These are phyloP conservation scores for Pimpla rufipes DNA, from an alignment of 2,888 invertebrate genomes.

Conservation along the genomic window DNA sequence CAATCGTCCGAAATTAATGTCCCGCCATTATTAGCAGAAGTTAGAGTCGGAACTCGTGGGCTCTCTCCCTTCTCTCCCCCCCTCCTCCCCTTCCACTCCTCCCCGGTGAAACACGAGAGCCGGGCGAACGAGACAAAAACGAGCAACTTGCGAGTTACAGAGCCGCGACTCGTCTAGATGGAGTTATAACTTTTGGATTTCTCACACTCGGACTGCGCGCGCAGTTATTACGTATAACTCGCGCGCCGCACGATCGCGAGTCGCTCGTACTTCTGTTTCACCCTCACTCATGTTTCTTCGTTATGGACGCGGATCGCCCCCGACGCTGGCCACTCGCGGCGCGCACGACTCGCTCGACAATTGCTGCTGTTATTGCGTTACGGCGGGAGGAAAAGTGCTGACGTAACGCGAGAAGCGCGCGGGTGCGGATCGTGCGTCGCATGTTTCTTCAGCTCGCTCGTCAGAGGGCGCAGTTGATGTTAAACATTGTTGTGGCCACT, in stretches of 20 bases:
- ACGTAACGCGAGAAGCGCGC: constrained; percentile 28
- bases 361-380: constrained; percentile 50
- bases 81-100: neutral
- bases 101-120: constrained; percentile 47
- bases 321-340: constrained; percentile 8
- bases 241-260: constrained; percentile 43
- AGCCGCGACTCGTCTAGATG: constrained; percentile 43
- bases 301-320: constrained; percentile 72
- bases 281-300: constrained; percentile 76
- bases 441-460: constrained; percentile 31
- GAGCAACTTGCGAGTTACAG: constrained; percentile 20
- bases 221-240: neutral
- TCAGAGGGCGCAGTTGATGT: too few species aligned
- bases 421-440: constrained; percentile 24
- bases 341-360: constrained; percentile 21
- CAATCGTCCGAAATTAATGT: constrained; percentile 84
- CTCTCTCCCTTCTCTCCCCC: neutral
- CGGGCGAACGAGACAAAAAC: constrained; percentile 46
- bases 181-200: constrained; percentile 75
- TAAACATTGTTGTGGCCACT: too few species aligned
- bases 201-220: constrained; percentile 41
- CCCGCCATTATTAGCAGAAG: constrained; percentile 82
- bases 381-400: constrained; percentile 41
- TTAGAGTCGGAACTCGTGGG: constrained; percentile 70
- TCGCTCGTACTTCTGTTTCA: constrained; percentile 48